Evolutionary conservation across 2,797 vertebrate genomes (phyloP), one percentile per base, ranked within the genome.

Genomic region (Botia kubotai): DNA sequence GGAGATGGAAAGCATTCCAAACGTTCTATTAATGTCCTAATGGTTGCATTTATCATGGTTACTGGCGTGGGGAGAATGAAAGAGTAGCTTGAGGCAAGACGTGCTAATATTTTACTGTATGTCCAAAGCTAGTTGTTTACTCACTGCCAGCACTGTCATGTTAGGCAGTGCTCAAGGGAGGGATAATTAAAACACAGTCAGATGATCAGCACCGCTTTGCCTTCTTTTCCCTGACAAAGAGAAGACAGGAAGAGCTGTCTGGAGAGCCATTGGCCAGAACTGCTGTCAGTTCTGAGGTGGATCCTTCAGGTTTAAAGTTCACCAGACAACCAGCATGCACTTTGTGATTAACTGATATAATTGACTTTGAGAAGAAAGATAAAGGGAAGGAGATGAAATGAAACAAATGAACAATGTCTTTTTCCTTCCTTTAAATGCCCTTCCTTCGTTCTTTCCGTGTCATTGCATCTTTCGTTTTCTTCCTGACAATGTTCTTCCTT

Each of bases 11-110:
- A 89, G 84, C 17, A 16, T 84, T 89, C 84, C 68, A 69, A 73
- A 82, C 58, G 71, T 84, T 85, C 86, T 77, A 72, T 86, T 88
- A 88, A 89, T 78, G 80, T 80, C 86, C 71, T 81, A 86, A 84
- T 83, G 71, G 82, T 75, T 73, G 77, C 84, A 88, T 91, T 89
- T 63, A 89, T 91, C 88, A 89, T 48, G n/a, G 74, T 89, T 88
- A 86, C 55, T 19, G 16, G 17, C 63, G 12, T 78, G 63, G 58
- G 73, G 82, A 62, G 77, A 74, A 63, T 71, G 60, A 57, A 68
- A 78, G 46, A 73, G 39, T 58, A 71, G 67, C 72, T 26, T 63
- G 73, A 70, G 58, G 55, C 14, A 68, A 43, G 53, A 26, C 52
- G 58, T 69, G 23, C 17, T 78, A 70, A 78, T 78, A 83, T 75